Base-by-base conservation (phyloP, 2,888 invertebrate genomes). In the Brenthis hecate region DNA sequence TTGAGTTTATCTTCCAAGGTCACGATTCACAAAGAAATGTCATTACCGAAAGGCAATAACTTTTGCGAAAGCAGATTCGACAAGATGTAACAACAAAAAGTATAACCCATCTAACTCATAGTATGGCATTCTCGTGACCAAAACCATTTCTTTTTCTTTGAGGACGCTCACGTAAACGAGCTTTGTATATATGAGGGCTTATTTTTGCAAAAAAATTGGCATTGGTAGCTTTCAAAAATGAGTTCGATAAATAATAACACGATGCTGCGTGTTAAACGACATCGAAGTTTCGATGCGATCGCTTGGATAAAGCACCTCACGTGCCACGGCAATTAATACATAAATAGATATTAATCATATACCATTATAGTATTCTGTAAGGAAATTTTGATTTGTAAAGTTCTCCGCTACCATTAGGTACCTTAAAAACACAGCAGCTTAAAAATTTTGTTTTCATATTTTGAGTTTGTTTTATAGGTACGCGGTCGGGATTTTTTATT, bases 101-200 rank as follows among this genome's bases (percentile, higher is more conserved):
- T 82, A 83, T 81, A 77, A 80, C 77, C 83, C 81, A 87, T 90
- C 81, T 83, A 87, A 87, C 78, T 88, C 83, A 80, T 85, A 87
- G 90, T 87, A 88, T 77, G 79, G 73, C 80, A 74, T 71, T 85
- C 76, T 85, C 91, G 90, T 90, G 92, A 90, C 86, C 76, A 56
- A 83, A 83, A 69, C 81, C 80, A 89, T 89, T 91, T 86, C 84
- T 87, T 90, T 86, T 82, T 78, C 75, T 76, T 81, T 82, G 78
- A 84, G 82, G 83, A 85, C 84, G 84, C 83, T 87, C 88, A 91
- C 87, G 88, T 85, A 89, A 87, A 86, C 83, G 77, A 83, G 81
- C 81, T 82, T 78, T 78, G 79, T 84, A 85, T 91, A 89, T 89
- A 90, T 79, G 83, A 77, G 75, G 73, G 75, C 80, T 80, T 84